Conservation (phyloP, 2,888 invertebrate genomes). For the Coremacera marginata region DNA sequence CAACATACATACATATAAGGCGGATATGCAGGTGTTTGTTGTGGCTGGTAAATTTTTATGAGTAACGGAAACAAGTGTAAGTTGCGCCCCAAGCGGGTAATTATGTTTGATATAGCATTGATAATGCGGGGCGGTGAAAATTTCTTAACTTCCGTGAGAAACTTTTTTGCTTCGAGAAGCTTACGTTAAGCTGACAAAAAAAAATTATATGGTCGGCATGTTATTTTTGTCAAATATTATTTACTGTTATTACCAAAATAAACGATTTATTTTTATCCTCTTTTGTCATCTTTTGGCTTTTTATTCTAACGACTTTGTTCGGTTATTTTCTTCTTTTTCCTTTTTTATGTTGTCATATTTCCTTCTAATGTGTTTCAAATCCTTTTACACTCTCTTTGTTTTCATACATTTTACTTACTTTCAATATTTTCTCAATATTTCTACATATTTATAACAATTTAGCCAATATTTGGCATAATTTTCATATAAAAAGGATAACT, state of each 20-base stretch:
- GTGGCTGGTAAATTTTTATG: not conserved
- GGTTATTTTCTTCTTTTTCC: not conserved
- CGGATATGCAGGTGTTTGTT: constrained; percentile 18
- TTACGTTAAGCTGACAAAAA: too few species aligned
- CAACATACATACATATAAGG: not conserved
- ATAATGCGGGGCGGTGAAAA: not conserved
- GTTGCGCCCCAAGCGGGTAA: not conserved
- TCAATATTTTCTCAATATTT: not conserved
- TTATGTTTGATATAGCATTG: not conserved
- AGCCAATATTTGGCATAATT: constrained; percentile 20
- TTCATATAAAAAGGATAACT: constrained; percentile 24
- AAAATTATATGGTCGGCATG: too few species aligned
- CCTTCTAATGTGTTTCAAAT: constrained; percentile 21
- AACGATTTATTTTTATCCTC: constrained; percentile 4
- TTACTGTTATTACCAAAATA: not conserved
- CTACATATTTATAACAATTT: not conserved
- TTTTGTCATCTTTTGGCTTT: not conserved
- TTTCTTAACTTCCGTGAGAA: constrained; percentile 8
- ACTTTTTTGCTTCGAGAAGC: not conserved
- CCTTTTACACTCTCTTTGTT: not conserved
- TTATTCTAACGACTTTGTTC: not conserved
- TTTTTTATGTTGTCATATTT: not conserved
- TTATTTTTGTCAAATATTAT: not conserved
- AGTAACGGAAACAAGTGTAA: constrained; percentile 25
- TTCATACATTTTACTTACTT: not conserved